phyloP scores from a whole-genome alignment of 2,888 invertebrate genomes.

The Druceiella hillmani region DNA sequence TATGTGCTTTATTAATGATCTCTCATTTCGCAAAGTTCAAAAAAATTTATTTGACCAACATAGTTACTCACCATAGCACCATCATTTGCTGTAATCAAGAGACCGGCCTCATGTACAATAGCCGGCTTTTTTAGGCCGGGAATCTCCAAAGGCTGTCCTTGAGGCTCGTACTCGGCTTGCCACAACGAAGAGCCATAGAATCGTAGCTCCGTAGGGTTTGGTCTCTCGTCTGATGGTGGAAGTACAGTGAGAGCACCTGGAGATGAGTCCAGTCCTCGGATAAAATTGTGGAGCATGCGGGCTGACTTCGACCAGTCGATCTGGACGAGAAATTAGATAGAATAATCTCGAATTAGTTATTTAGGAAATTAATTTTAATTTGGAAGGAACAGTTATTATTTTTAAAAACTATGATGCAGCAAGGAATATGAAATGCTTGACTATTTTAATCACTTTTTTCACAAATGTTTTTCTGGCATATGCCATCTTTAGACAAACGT shows the following conservation, averaged over 20 bases:
- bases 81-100: constrained; percentile 78
- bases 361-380: background rate
- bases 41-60: background rate
- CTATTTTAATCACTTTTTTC: no score
- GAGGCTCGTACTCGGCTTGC: constrained; percentile 47
- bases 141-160: constrained; percentile 55
- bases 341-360: constrained; percentile 4
- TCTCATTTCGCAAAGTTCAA: no score
- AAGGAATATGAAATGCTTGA: no score
- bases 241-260: constrained; percentile 80
- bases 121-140: constrained; percentile 57
- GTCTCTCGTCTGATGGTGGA: constrained; percentile 30
- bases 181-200: constrained; percentile 80
- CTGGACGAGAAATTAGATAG: constrained; percentile 31
- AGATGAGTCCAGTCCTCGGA: constrained; percentile 89
- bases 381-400: no score
- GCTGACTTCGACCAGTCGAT: constrained; percentile 69
- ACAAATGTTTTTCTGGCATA: no score
- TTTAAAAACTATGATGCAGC: no score
- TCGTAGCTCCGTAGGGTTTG: constrained; percentile 59
- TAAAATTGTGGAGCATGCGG: constrained; percentile 82
- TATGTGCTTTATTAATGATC: no score
- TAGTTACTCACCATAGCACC: constrained; percentile 58
- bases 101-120: constrained; percentile 71
- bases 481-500: no score